Conservation (phyloP, 2,797 vertebrate genomes). For the Enteromius treurensis region DNA sequence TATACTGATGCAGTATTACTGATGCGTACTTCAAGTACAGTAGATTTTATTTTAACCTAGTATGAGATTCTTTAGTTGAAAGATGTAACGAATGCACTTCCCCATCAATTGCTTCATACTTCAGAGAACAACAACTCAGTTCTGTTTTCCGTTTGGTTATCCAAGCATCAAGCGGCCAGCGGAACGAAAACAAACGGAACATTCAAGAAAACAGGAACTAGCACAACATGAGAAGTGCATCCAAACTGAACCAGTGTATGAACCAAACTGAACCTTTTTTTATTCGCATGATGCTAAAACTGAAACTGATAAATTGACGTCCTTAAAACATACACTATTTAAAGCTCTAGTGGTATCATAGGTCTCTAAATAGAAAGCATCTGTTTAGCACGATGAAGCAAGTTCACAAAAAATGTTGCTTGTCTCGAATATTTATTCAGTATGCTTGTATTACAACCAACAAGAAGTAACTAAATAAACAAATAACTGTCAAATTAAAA, state of each 20-base stretch:
- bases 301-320: constrained; percentile 43
- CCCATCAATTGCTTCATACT: constrained; percentile 38
- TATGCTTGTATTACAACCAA: neutral
- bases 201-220: constrained; percentile 60
- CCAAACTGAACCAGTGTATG: constrained; percentile 34
- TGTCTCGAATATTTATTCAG: neutral
- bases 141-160: constrained; percentile 55
- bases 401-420: neutral
- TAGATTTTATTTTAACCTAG: neutral
- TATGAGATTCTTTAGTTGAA: neutral
- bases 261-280: constrained; percentile 47
- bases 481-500: neutral
- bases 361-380: constrained; percentile 22
- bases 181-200: constrained; percentile 58
- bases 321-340: constrained; percentile 33
- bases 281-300: constrained; percentile 47
- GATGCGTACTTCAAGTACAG: neutral
- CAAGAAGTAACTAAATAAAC: neutral
- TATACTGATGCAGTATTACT: too few species aligned
- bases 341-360: constrained; percentile 30
- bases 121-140: constrained; percentile 49
- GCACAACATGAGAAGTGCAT: constrained; percentile 43
- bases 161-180: constrained; percentile 47
- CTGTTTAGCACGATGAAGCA: neutral
- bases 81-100: constrained; percentile 40